These are phyloP conservation scores for Embiotoca jacksoni DNA, from an alignment of 2,113 vertebrate species.

Conservation along the genomic window DNA sequence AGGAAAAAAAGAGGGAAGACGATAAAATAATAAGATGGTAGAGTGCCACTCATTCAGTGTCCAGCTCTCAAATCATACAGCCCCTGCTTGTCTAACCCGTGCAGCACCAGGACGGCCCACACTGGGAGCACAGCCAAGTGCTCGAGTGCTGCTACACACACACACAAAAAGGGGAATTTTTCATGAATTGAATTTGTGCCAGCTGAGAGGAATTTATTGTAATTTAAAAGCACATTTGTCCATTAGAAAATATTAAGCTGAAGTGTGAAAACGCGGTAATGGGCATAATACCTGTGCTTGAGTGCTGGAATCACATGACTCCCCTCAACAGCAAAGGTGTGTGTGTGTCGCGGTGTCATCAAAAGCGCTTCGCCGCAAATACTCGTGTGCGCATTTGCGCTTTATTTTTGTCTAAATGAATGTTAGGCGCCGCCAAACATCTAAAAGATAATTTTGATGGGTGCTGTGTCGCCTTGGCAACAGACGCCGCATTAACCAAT, in stretches of 20 bases:
- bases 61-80: background rate
- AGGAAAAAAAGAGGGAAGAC: background rate
- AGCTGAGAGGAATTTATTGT: slow-evolving; percentile 18
- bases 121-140: slow-evolving; percentile 37
- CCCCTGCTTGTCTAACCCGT: background rate
- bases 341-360: slow-evolving; percentile 4
- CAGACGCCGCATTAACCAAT: slow-evolving; percentile 49
- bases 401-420: slow-evolving; percentile 52
- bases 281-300: slow-evolving; percentile 25
- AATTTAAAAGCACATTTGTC: slow-evolving; percentile 52
- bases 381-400: slow-evolving; percentile 4
- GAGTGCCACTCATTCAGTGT: slow-evolving; percentile 20
- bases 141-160: slow-evolving; percentile 20
- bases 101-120: slow-evolving; percentile 1
- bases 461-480: slow-evolving; percentile 57
- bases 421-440: slow-evolving; percentile 31
- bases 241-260: slow-evolving; percentile 25
- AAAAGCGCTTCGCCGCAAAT: slow-evolving; percentile 23
- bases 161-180: slow-evolving; percentile 16
- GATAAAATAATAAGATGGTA: slow-evolving; percentile 47
- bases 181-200: slow-evolving; percentile 38
- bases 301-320: slow-evolving; percentile 32
- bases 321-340: background rate
- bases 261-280: slow-evolving; percentile 40
- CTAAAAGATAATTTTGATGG: slow-evolving; percentile 36